phyloP scores from a whole-genome alignment of 2,888 invertebrate genomes.

The Orthosia gracilis region DNA sequence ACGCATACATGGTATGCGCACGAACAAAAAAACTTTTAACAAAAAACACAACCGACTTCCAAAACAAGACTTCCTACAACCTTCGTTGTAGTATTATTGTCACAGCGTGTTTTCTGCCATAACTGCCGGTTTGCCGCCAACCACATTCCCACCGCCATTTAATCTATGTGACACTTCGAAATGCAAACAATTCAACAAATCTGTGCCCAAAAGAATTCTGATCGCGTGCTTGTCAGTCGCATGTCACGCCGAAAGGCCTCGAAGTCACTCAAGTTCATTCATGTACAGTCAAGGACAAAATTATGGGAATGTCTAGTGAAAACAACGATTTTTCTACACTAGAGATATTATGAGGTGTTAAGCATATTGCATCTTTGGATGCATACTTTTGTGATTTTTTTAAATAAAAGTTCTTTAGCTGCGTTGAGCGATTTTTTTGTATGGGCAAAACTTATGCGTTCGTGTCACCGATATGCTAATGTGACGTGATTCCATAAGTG shows the following conservation, averaged over 20 bases:
- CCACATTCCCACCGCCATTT: not conserved
- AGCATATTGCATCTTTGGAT: too few species aligned
- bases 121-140: not conserved
- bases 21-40: too few species aligned
- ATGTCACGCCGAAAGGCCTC: constrained; percentile 27
- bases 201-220: constrained; percentile 2
- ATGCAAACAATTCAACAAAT: constrained; percentile 22
- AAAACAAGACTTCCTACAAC: too few species aligned
- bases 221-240: constrained; percentile 42
- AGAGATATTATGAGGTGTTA: not conserved
- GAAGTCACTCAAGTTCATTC: constrained; percentile 40
- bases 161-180: constrained; percentile 1
- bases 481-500: too few species aligned
- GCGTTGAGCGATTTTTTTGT: too few species aligned
- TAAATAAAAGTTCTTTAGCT: too few species aligned
- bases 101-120: not conserved
- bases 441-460: too few species aligned
- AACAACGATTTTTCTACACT: not conserved
- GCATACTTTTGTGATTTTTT: too few species aligned
- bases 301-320: not conserved
- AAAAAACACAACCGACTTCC: too few species aligned
- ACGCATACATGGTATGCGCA: too few species aligned
- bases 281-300: constrained; percentile 13
- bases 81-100: too few species aligned
- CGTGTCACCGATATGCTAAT: too few species aligned